Evolutionary conservation across 2,797 vertebrate genomes (phyloP).

Genomic region (Rhinoraja longicauda): DNA sequence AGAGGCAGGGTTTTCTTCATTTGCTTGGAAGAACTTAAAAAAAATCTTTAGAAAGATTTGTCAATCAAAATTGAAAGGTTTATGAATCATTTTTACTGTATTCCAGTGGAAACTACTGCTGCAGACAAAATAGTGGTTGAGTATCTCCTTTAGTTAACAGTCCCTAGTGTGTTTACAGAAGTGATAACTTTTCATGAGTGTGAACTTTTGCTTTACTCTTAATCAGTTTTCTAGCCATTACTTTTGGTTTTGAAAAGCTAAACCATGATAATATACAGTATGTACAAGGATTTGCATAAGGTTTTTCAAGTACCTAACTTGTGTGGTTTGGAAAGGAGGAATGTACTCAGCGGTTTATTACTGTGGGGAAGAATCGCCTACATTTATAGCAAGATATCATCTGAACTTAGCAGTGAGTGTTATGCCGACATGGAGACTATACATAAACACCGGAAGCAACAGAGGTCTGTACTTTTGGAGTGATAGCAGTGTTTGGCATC

Average conservation of each 20-base stretch:
- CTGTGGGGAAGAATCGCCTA: neutral
- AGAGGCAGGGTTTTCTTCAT: neutral
- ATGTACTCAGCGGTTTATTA: conserved; percentile 20
- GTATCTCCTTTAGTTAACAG: neutral
- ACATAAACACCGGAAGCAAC: conserved; percentile 5
- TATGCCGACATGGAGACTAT: neutral
- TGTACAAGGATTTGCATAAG: neutral
- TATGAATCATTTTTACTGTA: neutral
- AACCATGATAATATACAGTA: no score
- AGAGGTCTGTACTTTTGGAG: neutral
- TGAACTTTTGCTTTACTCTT: neutral
- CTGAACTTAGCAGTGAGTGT: conserved; percentile 6
- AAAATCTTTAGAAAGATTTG: neutral
- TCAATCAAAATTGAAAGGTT: neutral
- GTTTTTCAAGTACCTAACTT: neutral
- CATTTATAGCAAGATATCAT: neutral
- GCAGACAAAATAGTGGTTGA: neutral
- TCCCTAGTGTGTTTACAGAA: neutral
- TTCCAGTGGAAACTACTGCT: neutral
- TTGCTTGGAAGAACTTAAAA: neutral
- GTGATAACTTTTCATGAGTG: neutral
- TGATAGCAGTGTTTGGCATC: neutral
- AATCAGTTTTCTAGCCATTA: conserved; percentile 26
- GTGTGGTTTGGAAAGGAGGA: neutral
- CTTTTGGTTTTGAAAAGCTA: neutral